A percentile compares a stretch with the other conserved stretches of the same genome.
phyloP scores from a whole-genome alignment of 2,113 vertebrate genomes.

The Probosciger aterrimus region DNA sequence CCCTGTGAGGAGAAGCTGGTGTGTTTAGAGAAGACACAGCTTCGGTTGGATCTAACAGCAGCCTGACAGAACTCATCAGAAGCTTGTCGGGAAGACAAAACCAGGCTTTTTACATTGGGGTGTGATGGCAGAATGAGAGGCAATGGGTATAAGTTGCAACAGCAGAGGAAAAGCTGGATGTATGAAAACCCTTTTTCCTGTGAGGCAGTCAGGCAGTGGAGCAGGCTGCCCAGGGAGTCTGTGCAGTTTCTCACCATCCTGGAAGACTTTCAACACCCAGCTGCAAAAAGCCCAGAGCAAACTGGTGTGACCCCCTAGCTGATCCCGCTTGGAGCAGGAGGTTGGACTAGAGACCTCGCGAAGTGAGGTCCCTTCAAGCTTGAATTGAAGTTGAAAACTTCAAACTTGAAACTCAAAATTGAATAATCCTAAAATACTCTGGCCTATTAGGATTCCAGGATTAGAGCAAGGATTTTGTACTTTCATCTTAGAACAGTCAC shows the following conservation, averaged over 20 bases:
- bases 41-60: not conserved
- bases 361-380: not conserved
- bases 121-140: not conserved
- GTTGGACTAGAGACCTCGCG: not conserved
- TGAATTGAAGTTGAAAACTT: not conserved
- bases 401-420: not conserved
- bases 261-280: not conserved
- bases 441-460: not conserved
- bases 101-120: not conserved
- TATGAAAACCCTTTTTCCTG: not conserved
- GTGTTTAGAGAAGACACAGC: not conserved
- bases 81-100: not conserved
- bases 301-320: not conserved
- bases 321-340: not conserved
- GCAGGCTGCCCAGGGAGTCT: not conserved
- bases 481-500: not conserved
- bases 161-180: not conserved
- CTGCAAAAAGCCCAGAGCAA: not conserved
- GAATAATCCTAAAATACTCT: not conserved
- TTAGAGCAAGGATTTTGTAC: not conserved
- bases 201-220: not conserved
- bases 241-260: not conserved
- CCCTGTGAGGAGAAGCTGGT: not conserved
- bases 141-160: not conserved
- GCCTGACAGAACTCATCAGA: not conserved